These are phyloP conservation scores for Girardia tigrina DNA, from an alignment of 2,888 invertebrate species.

Conservation along the genomic window DNA sequence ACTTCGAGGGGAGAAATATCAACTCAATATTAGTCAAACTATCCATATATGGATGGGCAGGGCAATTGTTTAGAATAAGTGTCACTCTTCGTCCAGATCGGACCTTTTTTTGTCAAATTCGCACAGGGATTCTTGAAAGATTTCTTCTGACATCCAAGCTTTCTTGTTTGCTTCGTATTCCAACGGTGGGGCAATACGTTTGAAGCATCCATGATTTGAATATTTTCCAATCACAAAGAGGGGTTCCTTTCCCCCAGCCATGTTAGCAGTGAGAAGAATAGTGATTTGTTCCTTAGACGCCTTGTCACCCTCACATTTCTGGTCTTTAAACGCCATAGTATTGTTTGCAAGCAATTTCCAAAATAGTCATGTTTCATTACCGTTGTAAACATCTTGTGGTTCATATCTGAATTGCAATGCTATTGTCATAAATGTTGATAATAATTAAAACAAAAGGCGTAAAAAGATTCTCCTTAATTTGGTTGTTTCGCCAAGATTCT, in stretches of 20 bases:
- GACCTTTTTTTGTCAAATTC: slow-evolving; percentile 38
- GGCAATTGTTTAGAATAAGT: slow-evolving; percentile 39
- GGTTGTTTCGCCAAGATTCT: background rate
- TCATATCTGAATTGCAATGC: too few relatives aligned
- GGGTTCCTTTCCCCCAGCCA: slow-evolving; percentile 26
- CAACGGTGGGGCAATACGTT: background rate
- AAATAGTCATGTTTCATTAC: slow-evolving; percentile 5
- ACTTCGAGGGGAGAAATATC: slow-evolving; percentile 40
- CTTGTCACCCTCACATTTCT: slow-evolving; percentile 10
- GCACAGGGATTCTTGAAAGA: slow-evolving; percentile 39
- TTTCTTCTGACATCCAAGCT: background rate
- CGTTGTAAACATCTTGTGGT: slow-evolving; percentile 21
- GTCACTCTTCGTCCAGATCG: slow-evolving; percentile 35
- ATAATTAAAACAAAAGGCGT: too few relatives aligned
- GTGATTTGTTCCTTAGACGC: background rate
- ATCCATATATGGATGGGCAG: slow-evolving; percentile 38
- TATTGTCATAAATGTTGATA: too few relatives aligned
- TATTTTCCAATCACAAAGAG: slow-evolving; percentile 21
- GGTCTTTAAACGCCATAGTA: slow-evolving; percentile 27
- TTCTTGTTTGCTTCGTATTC: slow-evolving; percentile 10
- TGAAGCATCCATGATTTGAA: slow-evolving; percentile 21
- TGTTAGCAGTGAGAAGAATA: slow-evolving; percentile 1
- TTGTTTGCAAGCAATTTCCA: slow-evolving; percentile 29
- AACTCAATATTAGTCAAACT: slow-evolving; percentile 37
- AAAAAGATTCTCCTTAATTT: background rate